Conservation (phyloP, 2,113 vertebrate species). For the Paraplagusia blochii region DNA sequence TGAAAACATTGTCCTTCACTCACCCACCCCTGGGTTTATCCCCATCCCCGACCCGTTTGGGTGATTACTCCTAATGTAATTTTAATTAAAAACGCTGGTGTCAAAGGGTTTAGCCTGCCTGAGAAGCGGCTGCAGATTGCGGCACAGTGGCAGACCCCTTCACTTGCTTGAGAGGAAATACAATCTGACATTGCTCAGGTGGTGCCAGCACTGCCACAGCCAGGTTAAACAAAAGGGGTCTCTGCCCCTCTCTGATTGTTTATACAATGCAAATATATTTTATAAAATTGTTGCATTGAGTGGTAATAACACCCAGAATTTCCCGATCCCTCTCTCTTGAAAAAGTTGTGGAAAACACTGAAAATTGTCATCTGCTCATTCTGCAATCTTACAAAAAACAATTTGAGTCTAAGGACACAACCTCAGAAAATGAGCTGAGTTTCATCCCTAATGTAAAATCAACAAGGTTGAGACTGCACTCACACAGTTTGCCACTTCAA, state of each 20-base stretch:
- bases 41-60: constrained; percentile 85
- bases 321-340: too few relatives aligned
- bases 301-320: too few relatives aligned
- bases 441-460: neutral
- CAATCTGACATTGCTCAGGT: constrained; percentile 83
- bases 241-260: constrained; percentile 13
- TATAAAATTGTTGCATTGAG: too few relatives aligned
- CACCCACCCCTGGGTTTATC: constrained; percentile 31
- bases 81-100: constrained; percentile 99
- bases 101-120: constrained; percentile 99
- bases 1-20: constrained; percentile 5
- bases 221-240: constrained; percentile 57
- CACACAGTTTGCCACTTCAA: constrained; percentile 21
- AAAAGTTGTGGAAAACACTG: neutral
- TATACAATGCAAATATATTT: neutral
- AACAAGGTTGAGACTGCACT: constrained; percentile 1
- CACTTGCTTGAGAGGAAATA: constrained; percentile 98
- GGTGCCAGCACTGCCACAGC: constrained; percentile 56
- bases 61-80: constrained; percentile 99
- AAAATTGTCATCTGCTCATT: neutral
- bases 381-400: neutral
- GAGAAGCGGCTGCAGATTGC: constrained; percentile 99
- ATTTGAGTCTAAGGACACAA: neutral
- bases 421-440: neutral
- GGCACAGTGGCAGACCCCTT: constrained; percentile 92